These are phyloP conservation scores for Agelastica alni DNA, from an alignment of 2,888 invertebrate genomes.

Conservation along the genomic window DNA sequence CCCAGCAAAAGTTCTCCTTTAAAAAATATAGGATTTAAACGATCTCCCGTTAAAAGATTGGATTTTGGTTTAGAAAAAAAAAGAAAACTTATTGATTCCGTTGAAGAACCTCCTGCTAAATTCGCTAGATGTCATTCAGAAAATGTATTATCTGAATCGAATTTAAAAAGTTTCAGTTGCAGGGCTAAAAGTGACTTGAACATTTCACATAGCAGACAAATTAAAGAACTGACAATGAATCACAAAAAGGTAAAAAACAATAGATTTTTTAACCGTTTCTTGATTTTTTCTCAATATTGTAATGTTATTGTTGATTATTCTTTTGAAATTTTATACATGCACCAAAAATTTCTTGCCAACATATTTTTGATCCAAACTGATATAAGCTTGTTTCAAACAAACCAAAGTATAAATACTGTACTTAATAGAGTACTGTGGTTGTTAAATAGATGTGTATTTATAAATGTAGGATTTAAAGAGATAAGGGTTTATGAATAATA, in stretches of 20 bases:
- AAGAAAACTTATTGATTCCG: constrained; percentile 58
- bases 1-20: constrained; percentile 60
- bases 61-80: constrained; percentile 53
- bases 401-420: too few species aligned
- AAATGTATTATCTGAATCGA: not conserved
- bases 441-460: too few species aligned
- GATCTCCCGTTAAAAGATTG: constrained; percentile 38
- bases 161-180: constrained; percentile 6
- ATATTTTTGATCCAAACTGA: too few species aligned
- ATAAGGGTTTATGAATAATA: too few species aligned
- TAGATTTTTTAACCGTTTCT: too few species aligned
- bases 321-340: too few species aligned
- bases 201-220: constrained; percentile 29
- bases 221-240: constrained; percentile 63
- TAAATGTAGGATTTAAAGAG: too few species aligned
- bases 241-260: constrained; percentile 70
- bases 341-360: too few species aligned
- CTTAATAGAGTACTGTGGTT: too few species aligned
- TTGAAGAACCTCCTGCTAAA: constrained; percentile 54
- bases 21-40: constrained; percentile 44
- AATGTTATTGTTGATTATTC: too few species aligned
- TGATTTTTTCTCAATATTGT: too few species aligned
- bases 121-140: constrained; percentile 47
- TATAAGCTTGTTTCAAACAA: too few species aligned
- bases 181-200: constrained; percentile 38